Evolutionary conservation across 2,888 invertebrate genomes (phyloP).

Genomic region (Aradus depressus): DNA sequence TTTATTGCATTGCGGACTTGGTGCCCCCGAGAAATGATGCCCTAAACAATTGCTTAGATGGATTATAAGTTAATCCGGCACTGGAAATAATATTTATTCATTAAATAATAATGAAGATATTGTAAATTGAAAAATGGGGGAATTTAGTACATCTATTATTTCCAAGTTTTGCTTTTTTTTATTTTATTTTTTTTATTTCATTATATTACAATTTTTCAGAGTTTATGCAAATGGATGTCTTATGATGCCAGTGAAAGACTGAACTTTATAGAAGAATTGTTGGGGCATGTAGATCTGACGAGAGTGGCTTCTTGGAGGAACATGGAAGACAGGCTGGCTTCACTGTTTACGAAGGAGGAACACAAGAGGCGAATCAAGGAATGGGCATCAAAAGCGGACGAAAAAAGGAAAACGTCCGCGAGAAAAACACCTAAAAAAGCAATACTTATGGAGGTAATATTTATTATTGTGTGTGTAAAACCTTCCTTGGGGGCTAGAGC

Average conservation of each 20-base stretch:
- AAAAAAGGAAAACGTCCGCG: not conserved
- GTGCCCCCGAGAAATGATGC: too few relatives aligned
- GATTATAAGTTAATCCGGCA: not conserved
- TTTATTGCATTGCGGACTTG: too few relatives aligned
- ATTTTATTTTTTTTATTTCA: too few relatives aligned
- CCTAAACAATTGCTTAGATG: not conserved
- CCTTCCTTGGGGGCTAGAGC: not conserved
- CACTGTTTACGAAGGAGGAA: not conserved
- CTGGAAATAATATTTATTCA: not conserved
- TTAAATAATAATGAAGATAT: not conserved
- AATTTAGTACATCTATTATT: not conserved
- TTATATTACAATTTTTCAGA: too few relatives aligned
- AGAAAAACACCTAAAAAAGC: constrained; percentile 5
- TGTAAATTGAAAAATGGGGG: not conserved
- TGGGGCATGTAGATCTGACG: constrained; percentile 1
- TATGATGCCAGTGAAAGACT: not conserved
- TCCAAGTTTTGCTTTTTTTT: not conserved
- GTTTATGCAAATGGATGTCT: constrained; percentile 8
- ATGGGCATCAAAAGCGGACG: constrained; percentile 1
- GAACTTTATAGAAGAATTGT: not conserved
- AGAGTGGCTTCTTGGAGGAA: constrained; percentile 6
- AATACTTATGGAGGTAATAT: not conserved
- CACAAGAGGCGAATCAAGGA: not conserved
- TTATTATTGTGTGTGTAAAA: not conserved
- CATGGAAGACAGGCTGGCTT: constrained; percentile 1